phyloP scores from a whole-genome alignment of 2,888 invertebrate species.

The Heliconius cydno region DNA sequence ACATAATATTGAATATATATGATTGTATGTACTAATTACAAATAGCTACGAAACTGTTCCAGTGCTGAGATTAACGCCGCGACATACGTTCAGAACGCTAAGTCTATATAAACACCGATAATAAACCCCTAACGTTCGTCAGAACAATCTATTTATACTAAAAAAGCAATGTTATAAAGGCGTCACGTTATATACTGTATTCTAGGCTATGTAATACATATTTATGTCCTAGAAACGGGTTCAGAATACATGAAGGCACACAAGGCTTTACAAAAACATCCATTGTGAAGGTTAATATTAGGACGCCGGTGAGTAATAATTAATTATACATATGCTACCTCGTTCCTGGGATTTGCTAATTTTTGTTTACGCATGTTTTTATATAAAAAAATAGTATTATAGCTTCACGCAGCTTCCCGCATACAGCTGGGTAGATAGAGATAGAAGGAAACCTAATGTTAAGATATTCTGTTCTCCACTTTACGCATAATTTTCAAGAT shows the following conservation, averaged over 20 bases:
- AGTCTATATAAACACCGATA: background rate
- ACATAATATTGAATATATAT: background rate
- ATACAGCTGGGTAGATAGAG: background rate
- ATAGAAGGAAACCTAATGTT: background rate
- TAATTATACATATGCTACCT: slow-evolving; percentile 13
- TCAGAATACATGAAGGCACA: slow-evolving; percentile 16
- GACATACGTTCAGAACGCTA: background rate
- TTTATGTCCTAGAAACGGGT: slow-evolving; percentile 22
- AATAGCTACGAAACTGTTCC: background rate
- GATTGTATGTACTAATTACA: background rate
- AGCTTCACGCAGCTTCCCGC: background rate
- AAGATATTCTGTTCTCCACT: background rate
- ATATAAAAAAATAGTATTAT: background rate
- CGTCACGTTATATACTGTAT: slow-evolving; percentile 8
- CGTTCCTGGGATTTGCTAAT: slow-evolving; percentile 1
- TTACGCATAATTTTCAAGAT: background rate
- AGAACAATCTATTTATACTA: slow-evolving; percentile 20
- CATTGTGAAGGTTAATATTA: slow-evolving; percentile 26
- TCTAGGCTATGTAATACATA: slow-evolving; percentile 22
- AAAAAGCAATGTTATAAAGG: slow-evolving; percentile 14
- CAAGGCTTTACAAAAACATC: slow-evolving; percentile 28
- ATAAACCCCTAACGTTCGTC: slow-evolving; percentile 2
- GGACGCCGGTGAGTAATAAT: slow-evolving; percentile 18
- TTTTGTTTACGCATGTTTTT: background rate
- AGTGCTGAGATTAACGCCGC: background rate